Evolutionary conservation across 2,797 vertebrate species (phyloP), one percentile per base, ranked within the genome.

Genomic region (Nyctalus aviator): DNA sequence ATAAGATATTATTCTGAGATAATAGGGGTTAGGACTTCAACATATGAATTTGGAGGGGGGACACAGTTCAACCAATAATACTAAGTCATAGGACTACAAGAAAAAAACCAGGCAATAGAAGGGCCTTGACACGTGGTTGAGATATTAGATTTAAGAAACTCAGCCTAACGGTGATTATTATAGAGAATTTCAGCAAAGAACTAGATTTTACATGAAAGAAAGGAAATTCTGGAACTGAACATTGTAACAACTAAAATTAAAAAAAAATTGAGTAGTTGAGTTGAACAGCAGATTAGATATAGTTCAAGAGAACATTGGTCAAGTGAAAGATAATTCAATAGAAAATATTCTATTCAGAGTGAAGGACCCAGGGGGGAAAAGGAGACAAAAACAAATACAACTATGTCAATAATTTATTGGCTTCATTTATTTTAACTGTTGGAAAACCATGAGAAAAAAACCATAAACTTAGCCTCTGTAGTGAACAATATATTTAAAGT

Each of bases 291-390:
- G 55, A 92, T 76, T 90, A 81, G 71, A 84, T 69, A 53, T 2
- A 90, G n/a, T 15, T 77, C 37, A 93, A 69, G 62, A 90, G 71
- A 90, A 17, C 23, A 92, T 55, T 94, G 37, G n/a, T 79, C 21
- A 35, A 35, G 27, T 82, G 9, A 13, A 92, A 88, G 35, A 79
- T 21, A 92, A 18, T 7, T 81, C 37, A 73, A 18, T 79, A 89
- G 59, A 90, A 95, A 90, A 68, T 75, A 93, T 35, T 96, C 35
- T 64, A 82, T 30, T 95, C 30, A 93, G 23, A 82, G n/a, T 71
- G 30, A 86, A 88, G 25, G 20, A 86, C 32, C 32, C 79, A 79
- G 20, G 20, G 20, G 50, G 46, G 68, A 84, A 62, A 3, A 84
- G 66, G 84, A 48, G 18, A 88, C 27, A 5, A 37, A 92, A 59